Evolutionary conservation across 2,797 vertebrate genomes (phyloP).

Genomic region (Huso huso): DNA sequence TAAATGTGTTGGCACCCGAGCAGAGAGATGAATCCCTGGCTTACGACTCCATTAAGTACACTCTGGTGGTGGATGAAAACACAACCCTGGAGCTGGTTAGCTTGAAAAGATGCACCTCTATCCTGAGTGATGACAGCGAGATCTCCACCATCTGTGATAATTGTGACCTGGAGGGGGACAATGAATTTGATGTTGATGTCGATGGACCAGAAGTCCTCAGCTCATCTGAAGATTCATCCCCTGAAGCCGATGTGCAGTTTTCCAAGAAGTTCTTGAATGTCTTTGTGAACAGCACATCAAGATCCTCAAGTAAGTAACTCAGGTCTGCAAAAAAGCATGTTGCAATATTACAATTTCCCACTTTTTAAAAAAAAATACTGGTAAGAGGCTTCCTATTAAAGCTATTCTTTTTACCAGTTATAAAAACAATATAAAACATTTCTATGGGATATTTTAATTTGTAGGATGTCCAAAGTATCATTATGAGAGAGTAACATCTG

Average conservation of each 20-base stretch:
- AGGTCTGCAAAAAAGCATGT: no score
- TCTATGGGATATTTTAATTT: no score
- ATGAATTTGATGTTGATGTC: conserved; percentile 50
- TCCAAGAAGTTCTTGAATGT: conserved; percentile 98
- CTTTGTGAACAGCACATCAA: conserved; percentile 93
- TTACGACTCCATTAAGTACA: conserved; percentile 95
- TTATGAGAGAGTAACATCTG: no score
- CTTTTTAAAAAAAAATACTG: no score
- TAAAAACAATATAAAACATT: no score
- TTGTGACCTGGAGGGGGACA: conserved; percentile 57
- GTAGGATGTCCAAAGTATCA: no score
- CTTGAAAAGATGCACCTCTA: conserved; percentile 84
- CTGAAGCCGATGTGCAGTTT: conserved; percentile 89
- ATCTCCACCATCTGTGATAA: conserved; percentile 71
- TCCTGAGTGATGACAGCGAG: conserved; percentile 82
- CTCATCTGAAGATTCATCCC: conserved; percentile 83
- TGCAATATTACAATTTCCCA: no score
- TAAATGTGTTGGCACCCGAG: conserved; percentile 36
- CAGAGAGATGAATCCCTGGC: conserved; percentile 76
- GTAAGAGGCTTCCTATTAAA: no score
- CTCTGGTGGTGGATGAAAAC: conserved; percentile 95
- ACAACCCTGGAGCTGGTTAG: conserved; percentile 92
- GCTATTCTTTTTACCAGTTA: no score
- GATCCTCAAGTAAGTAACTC: conserved; percentile 85
- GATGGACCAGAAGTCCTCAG: conserved; percentile 55